Percentiles rank a stretch among this genome's conserved stretches.
These are phyloP conservation scores for Oreochromis grahami DNA, from an alignment of 2,797 vertebrate species.

Conservation along the genomic window DNA sequence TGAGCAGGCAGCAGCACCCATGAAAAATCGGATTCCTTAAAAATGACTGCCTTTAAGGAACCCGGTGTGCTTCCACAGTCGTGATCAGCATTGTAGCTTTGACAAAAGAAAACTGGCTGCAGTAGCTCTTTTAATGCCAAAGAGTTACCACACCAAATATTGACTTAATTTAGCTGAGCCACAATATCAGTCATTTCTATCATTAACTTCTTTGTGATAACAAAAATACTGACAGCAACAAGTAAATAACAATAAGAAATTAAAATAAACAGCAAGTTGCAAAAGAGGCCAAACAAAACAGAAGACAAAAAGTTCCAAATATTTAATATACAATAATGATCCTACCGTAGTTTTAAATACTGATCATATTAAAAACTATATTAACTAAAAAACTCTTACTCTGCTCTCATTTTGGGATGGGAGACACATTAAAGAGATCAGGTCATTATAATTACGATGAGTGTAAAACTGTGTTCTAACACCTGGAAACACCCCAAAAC, in stretches of 20 bases:
- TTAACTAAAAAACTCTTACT: not conserved
- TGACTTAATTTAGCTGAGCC: not conserved
- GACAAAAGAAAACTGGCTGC: not conserved
- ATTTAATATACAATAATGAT: not conserved
- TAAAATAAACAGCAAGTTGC: not conserved
- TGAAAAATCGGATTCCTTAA: not conserved
- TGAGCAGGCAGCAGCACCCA: not conserved
- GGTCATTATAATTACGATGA: not conserved
- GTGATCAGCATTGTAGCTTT: not conserved
- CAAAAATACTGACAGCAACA: not conserved
- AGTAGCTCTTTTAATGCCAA: not conserved
- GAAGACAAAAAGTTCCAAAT: not conserved
- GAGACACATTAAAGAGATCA: not conserved
- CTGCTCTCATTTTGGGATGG: rapidly evolving
- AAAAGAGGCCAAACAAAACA: not conserved
- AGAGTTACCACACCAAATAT: not conserved
- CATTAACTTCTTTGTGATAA: not conserved
- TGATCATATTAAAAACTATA: not conserved
- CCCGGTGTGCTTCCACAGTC: not conserved
- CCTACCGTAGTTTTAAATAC: not conserved
- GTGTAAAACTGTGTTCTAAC: not conserved
- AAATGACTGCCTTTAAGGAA: not conserved
- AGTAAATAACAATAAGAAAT: not conserved
- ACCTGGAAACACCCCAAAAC: rapidly evolving
- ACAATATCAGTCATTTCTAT: not conserved